Percentiles rank a stretch among this genome's conserved stretches.
Conservation (phyloP, 1,140 invertebrate species). For the Doryteuthis pealeii region DNA sequence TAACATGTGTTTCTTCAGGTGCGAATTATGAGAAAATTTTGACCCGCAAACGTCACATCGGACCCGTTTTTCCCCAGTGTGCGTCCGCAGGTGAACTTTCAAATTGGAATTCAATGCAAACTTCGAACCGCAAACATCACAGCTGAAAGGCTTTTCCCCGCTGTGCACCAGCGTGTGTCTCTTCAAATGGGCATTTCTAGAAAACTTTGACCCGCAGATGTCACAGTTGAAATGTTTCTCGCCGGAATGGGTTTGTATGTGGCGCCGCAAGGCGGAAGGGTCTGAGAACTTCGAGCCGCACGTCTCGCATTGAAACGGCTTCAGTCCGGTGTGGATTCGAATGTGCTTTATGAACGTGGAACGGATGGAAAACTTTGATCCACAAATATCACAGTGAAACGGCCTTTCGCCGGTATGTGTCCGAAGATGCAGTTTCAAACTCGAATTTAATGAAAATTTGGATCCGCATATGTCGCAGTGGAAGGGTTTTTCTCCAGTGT, state of each 20-base stretch:
- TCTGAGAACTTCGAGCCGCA: slow-evolving; percentile 19
- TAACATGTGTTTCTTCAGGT: slow-evolving; percentile 21
- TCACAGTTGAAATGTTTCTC: slow-evolving; percentile 50
- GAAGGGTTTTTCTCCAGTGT: too few species aligned
- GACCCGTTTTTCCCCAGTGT: slow-evolving; percentile 17
- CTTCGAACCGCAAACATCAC: slow-evolving; percentile 77
- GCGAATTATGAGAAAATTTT: slow-evolving; percentile 43
- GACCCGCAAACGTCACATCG: slow-evolving; percentile 22
- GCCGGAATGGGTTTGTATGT: slow-evolving; percentile 26
- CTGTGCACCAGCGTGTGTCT: slow-evolving; percentile 72
- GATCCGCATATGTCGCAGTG: too few species aligned
- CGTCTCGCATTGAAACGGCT: slow-evolving; percentile 41
- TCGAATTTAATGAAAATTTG: too few species aligned
- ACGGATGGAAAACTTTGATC: not conserved
- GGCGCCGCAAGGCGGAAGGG: slow-evolving; percentile 49
- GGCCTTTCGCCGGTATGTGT: too few species aligned
- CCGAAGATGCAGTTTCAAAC: too few species aligned
- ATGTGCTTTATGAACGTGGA: slow-evolving; percentile 40
- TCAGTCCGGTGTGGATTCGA: slow-evolving; percentile 60
- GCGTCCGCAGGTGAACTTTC: slow-evolving; percentile 83
- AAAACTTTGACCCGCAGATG: slow-evolving; percentile 68
- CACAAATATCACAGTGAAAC: too few species aligned
- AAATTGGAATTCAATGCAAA: slow-evolving; percentile 84
- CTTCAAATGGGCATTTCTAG: slow-evolving; percentile 64
- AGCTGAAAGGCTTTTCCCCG: slow-evolving; percentile 66